Evolutionary conservation across 2,888 invertebrate genomes (phyloP), one percentile per base, ranked within the genome.

Genomic region (Tuberolachnus salignus): DNA sequence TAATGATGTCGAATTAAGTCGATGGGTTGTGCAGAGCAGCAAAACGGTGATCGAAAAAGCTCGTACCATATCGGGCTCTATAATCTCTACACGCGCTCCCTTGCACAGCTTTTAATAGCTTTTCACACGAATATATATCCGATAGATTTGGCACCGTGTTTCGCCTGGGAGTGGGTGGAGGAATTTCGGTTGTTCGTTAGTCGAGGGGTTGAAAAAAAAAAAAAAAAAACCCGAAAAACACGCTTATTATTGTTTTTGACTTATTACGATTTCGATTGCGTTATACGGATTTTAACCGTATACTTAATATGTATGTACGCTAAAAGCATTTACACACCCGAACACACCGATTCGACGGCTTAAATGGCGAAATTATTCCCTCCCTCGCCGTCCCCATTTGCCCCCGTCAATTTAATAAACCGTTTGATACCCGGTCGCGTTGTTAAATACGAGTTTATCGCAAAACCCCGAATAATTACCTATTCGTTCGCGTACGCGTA

Each of bases 51-150:
- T 73, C 63, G 42, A 49, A 53, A 64, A 73, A 73, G 21, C 63
- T 73, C 42, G 63, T 64, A 53, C 63, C 21, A 63, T 73, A 73
- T 73, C 73, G 42, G 13, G 21, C 42, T 53, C 51, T 64, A 64
- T 51, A 63, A 73, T 73, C 73, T 73, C n/a, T 42, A 73, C 42
- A 64, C 51, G 23, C 73, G 21, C 73, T 16, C 63, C 51, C 16
- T 34, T 6, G 34, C 34, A 34, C 34, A 53, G 63, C 53, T 73
- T 73, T 64, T 64, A 73, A 73, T 73, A 73, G 63, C 53, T 73
- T 73, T 64, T 63, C 63, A 64, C 51, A 73, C 73, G 73, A 73
- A 73, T 73, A 73, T 73, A 73, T 23, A 64, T 23, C 63, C 63
- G 53, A 73, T 53, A 64, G 3, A 73, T 73, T 73, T 63, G 63